Evolutionary conservation across 2,888 invertebrate genomes (phyloP), one percentile per base, ranked within the genome.

Genomic region (Caenorhabditis sp.): DNA sequence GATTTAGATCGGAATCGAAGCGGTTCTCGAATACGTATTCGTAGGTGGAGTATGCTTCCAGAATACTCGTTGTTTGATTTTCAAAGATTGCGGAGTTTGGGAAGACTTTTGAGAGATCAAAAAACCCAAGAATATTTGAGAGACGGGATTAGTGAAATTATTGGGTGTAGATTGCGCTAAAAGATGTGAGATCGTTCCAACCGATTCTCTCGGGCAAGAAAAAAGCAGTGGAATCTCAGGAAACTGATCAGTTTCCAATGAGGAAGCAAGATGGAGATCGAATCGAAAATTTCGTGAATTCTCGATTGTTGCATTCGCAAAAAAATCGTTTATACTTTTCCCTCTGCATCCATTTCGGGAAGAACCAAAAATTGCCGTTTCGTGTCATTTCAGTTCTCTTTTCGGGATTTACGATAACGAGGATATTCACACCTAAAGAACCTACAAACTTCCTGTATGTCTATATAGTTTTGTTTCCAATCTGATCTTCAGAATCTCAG

Each of bases 161-260:
- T 22, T 74, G 73, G 35, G 54, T 63, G 41, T 73, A 73, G 73
- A 73, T 73, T 73, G 73, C 73, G 73, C 51, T 28, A 49, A 61
- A 22, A 72, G 72, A 73, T 73, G 24, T 26, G 44, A 47, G 64
- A 64, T 64, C 28, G 64, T 44, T 28, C 47, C 8, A 47, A 64
- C 26, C 22, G 64, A 64, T 64, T 64, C 22, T 7, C 22, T 14
- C 24, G n/a, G 6, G 31, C 38, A 35, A 56, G 38, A 35, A 26
- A 69, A 69, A 69, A 54, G 44, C 14, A n/a, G n/a, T 28, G 24
- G 38, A 69, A 69, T 12, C 10, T 35, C 22, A 26, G 54, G 38
- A 56, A 64, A 47, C n/a, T 64, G 47, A 64, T 64, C 64, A 47
- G 44, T 38, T 44, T 47, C 28, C 19, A 28, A 64, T 19, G 14